These are phyloP conservation scores for Apis mellifera DNA, from an alignment of 1,140 invertebrate genomes.

Conservation along the genomic window Amel_HAv3.1 CM009936.2:3591001-3591500, in stretches of 20 bases:
- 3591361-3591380: too few species aligned
- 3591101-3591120: background rate
- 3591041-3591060: background rate
- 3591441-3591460: background rate
- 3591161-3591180: background rate
- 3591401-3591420: background rate
- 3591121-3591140: slow-evolving; percentile 3
- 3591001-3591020: slow-evolving; percentile 38
- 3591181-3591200: background rate
- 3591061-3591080: background rate
- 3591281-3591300: too few species aligned
- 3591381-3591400: too few species aligned
- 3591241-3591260: too few species aligned
- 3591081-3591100: background rate
- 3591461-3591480: background rate
- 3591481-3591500: background rate
- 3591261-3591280: too few species aligned
- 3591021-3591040: slow-evolving; percentile 8
- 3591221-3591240: background rate
- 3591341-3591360: too few species aligned
- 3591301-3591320: too few species aligned
- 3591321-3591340: too few species aligned
- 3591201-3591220: background rate
- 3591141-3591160: background rate
- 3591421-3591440: background rate